Conservation (phyloP, 2,113 vertebrate genomes). For the Hepsetus odoe region DNA sequence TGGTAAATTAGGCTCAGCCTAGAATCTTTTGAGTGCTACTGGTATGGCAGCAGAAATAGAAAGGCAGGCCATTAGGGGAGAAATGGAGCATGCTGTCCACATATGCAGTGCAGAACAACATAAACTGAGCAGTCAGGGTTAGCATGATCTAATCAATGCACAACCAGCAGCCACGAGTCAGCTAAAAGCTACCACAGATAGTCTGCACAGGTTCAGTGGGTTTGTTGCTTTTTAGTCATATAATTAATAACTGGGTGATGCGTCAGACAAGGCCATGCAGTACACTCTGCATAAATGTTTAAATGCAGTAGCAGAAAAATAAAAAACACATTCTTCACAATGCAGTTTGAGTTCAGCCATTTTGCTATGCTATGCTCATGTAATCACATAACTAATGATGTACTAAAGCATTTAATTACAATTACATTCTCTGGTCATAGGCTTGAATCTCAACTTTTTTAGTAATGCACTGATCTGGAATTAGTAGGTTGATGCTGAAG, state of each 20-base stretch:
- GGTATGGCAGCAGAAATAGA: background rate
- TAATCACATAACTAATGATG: no score
- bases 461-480: no score
- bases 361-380: no score
- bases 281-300: background rate
- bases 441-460: no score
- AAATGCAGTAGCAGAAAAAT: background rate
- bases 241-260: no score
- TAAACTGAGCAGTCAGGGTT: background rate
- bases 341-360: no score
- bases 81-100: conserved; percentile 4
- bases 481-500: no score
- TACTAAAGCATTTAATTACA: no score
- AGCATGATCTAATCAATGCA: conserved; percentile 7
- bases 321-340: no score
- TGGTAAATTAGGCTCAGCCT: background rate
- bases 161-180: background rate
- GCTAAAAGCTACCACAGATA: background rate
- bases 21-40: background rate
- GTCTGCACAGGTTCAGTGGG: background rate
- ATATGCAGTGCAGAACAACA: background rate
- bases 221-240: background rate
- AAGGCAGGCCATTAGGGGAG: background rate
- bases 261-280: background rate
- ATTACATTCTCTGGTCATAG: no score